Evolutionary conservation across 2,888 invertebrate genomes (phyloP).

Genomic region (Glyphotaelius pellucidus): DNA sequence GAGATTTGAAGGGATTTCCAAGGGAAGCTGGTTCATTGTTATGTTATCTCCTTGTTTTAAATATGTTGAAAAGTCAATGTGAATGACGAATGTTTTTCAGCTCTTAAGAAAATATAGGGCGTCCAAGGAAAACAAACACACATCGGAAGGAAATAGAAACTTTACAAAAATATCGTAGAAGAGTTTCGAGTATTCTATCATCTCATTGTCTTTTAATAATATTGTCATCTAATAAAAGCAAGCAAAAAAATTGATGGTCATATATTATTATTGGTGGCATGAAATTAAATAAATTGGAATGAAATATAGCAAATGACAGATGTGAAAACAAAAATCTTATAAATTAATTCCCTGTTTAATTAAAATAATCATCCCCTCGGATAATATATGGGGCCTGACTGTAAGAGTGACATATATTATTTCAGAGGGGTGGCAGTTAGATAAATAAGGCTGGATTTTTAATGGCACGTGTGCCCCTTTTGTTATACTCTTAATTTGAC

Average conservation of each 20-base stretch:
- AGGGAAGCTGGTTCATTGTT: constrained; percentile 33
- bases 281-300: neutral
- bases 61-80: constrained; percentile 44
- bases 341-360: neutral
- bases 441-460: constrained; percentile 18
- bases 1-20: neutral
- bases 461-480: constrained; percentile 1
- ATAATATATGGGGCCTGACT: neutral
- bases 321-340: neutral
- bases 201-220: neutral
- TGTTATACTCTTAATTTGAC: constrained; percentile 15
- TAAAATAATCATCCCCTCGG: neutral
- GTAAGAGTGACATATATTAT: constrained; percentile 16
- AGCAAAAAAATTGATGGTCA: neutral
- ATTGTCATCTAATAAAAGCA: neutral
- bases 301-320: neutral
- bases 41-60: constrained; percentile 38
- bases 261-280: neutral
- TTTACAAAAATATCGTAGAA: neutral
- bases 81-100: neutral
- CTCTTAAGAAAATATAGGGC: constrained; percentile 2
- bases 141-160: neutral
- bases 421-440: neutral
- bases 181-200: neutral
- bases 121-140: neutral